These are phyloP conservation scores for Protobothrops mucrosquamatus DNA, from an alignment of 2,113 vertebrate species.

Conservation along the genomic window DNA sequence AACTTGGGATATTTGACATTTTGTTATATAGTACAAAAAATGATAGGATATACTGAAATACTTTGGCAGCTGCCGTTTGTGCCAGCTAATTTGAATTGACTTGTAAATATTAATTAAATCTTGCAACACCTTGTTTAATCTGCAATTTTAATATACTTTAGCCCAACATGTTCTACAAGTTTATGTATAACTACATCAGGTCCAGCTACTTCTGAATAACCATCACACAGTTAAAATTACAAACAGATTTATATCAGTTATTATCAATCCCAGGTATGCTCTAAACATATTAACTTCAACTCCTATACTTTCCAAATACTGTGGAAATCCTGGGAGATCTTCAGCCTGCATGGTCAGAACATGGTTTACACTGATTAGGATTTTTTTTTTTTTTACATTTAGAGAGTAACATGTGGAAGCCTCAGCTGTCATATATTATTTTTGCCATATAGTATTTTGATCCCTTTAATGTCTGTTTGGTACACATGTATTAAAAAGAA, in stretches of 20 bases:
- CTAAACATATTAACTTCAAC: neutral
- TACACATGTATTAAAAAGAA: neutral
- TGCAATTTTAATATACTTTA: conserved; percentile 65
- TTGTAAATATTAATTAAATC: conserved; percentile 64
- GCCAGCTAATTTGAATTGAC: conserved; percentile 54
- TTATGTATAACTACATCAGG: conserved; percentile 57
- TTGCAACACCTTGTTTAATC: conserved; percentile 66
- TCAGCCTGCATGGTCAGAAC: neutral
- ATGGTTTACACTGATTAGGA: neutral
- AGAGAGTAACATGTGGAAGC: neutral
- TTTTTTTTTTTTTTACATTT: neutral
- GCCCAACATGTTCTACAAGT: conserved; percentile 67
- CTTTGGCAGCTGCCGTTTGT: conserved; percentile 53
- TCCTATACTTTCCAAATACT: neutral
- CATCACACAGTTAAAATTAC: conserved; percentile 60
- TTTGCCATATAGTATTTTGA: neutral
- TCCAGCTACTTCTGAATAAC: conserved; percentile 55
- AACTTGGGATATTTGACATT: neutral
- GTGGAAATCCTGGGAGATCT: neutral
- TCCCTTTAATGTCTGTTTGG: neutral
- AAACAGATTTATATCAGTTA: conserved; percentile 51
- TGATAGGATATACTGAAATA: conserved; percentile 54
- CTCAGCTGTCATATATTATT: neutral
- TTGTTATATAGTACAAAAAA: conserved; percentile 35
- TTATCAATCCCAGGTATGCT: neutral